Conservation (phyloP, 2,113 vertebrate species). For the Cyanoderma ruficeps region DNA sequence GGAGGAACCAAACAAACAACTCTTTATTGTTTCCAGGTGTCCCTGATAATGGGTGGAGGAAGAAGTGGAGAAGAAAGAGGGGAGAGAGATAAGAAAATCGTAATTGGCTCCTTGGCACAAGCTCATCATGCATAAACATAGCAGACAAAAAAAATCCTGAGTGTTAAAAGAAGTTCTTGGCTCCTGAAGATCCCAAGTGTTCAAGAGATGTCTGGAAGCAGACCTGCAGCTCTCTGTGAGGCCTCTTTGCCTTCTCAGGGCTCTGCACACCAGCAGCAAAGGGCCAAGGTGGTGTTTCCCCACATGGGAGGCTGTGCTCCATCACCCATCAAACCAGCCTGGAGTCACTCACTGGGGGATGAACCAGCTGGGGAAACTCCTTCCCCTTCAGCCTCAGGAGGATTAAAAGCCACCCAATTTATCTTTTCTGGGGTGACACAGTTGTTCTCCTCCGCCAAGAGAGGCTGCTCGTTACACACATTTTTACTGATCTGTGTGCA, state of each 20-base stretch:
- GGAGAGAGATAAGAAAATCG: not conserved
- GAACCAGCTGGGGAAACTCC: not conserved
- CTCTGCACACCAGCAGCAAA: not conserved
- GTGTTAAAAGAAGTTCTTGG: not conserved
- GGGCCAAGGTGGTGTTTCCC: not conserved
- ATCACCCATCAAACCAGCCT: not conserved
- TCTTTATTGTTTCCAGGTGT: slow-evolving; percentile 61
- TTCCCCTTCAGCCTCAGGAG: not conserved
- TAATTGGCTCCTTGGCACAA: slow-evolving; percentile 47
- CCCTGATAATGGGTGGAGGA: slow-evolving; percentile 30
- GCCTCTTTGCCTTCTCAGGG: not conserved
- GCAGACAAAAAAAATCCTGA: not conserved
- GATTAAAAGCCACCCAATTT: not conserved
- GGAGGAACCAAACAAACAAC: not conserved
- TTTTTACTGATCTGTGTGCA: not conserved
- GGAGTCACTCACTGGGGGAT: not conserved
- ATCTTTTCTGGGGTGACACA: not conserved
- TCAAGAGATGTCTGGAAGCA: not conserved
- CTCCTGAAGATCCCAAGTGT: not conserved
- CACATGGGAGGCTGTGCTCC: not conserved
- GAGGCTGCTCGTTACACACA: not conserved
- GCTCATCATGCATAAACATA: slow-evolving; percentile 20
- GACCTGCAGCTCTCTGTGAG: not conserved
- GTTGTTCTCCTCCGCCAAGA: not conserved
- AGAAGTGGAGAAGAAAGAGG: slow-evolving; percentile 5